phyloP scores from a whole-genome alignment of 2,113 vertebrate genomes.

The Myiozetetes cayanensis region DNA sequence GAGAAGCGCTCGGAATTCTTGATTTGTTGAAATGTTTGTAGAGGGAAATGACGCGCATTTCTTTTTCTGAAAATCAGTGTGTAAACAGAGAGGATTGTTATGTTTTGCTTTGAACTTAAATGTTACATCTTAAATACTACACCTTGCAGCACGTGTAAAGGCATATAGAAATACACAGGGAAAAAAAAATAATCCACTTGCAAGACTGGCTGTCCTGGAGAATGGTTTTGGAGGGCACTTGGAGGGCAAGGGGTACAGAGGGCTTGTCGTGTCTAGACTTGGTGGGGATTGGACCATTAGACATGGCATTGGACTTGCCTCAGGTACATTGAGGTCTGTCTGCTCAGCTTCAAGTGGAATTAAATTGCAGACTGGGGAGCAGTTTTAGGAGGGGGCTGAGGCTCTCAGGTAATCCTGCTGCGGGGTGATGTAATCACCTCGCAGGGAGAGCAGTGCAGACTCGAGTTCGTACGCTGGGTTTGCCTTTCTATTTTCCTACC shows the following conservation, averaged over 20 bases:
- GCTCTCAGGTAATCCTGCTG: neutral
- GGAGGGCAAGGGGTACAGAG: neutral
- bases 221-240: neutral
- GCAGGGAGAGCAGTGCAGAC: neutral
- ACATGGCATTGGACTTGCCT: accelerated
- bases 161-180: neutral
- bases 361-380: neutral
- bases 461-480: neutral
- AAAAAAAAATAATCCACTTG: accelerated
- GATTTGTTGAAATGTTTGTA: neutral
- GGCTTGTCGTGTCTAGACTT: neutral
- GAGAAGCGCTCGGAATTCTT: neutral
- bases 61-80: neutral
- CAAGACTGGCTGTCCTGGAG: neutral
- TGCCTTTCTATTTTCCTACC: neutral
- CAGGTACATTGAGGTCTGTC: neutral
- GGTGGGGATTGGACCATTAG: neutral
- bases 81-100: neutral
- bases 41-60: neutral
- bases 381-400: neutral
- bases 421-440: neutral
- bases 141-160: accelerated
- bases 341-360: neutral
- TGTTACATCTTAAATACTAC: neutral
- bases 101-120: neutral